Conservation (phyloP, 2,797 vertebrate genomes). For the Rhincodon typus region DNA sequence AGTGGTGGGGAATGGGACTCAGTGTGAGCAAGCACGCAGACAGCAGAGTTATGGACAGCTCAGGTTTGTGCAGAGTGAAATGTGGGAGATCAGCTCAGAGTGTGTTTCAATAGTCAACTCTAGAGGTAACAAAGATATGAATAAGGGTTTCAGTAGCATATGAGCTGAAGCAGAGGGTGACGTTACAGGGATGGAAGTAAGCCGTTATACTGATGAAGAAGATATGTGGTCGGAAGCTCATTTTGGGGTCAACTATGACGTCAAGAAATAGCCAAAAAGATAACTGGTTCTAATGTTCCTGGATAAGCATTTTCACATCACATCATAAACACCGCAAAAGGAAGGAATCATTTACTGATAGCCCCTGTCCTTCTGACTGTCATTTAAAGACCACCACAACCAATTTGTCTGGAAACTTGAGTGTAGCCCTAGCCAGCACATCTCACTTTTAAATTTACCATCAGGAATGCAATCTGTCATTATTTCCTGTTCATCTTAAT, state of each 20-base stretch:
- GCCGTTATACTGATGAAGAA: no score
- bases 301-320: background rate
- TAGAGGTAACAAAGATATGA: no score
- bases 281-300: background rate
- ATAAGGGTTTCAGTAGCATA: no score
- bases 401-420: background rate
- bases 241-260: background rate
- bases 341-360: background rate
- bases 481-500: background rate
- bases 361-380: background rate
- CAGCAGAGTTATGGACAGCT: no score
- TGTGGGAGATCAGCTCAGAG: no score
- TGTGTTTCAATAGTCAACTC: no score
- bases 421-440: background rate
- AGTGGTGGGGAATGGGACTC: no score
- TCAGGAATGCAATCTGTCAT: background rate
- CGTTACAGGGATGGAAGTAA: no score
- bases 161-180: no score
- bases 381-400: background rate
- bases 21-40: no score
- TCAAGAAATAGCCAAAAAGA: background rate
- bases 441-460: background rate
- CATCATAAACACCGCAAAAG: background rate
- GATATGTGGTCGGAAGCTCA: no score
- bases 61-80: no score